Evolutionary conservation across 2,888 invertebrate genomes (phyloP), one percentile per base, ranked within the genome.

Genomic region (Dysmachus trigonus): DNA sequence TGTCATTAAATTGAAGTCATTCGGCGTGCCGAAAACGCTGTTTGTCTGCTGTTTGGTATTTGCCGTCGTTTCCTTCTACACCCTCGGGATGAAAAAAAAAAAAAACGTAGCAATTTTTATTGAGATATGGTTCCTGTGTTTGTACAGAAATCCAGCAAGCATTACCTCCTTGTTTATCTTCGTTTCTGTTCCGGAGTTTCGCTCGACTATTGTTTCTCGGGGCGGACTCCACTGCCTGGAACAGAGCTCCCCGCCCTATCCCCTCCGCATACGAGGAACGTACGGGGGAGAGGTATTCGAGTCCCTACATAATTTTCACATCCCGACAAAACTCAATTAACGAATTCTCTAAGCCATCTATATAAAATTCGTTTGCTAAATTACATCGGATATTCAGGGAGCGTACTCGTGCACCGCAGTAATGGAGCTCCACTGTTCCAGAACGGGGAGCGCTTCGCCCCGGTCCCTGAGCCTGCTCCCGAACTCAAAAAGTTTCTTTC

Each of bases 351-450:
- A 82, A 82, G 81, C 81, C 81, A 31, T 82, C 81, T 82, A 82
- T 82, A 82, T 53, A 82, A 82, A 82, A 82, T 62, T 82, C 83
- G 83, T 72, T 83, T 33, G 41, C 83, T 72, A 83, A 83, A 83
- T 83, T 83, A 83, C 83, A 83, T 83, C 83, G 83, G 27, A 72
- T 83, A 83, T 83, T 83, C 83, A 83, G 41, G 41, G 38, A 83
- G 22, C 83, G 83, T 83, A 71, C 62, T 62, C 72, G 27, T 71
- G 72, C 83, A 83, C 41, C 38, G 13, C 83, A 72, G 83, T 83
- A 83, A 83, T 83, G 72, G 72, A 27, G 38, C 38, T 83, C 83
- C 72, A 33, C 38, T 83, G 83, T 83, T 83, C 83, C 83, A 72
- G 71, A 83, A 83, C 83, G 41, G 72, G 53, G 15, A n/a, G n/a